Percentiles rank a stretch among this genome's conserved stretches.
phyloP scores from a whole-genome alignment of 1,140 invertebrate genomes.

The Bombus impatiens region DNA sequence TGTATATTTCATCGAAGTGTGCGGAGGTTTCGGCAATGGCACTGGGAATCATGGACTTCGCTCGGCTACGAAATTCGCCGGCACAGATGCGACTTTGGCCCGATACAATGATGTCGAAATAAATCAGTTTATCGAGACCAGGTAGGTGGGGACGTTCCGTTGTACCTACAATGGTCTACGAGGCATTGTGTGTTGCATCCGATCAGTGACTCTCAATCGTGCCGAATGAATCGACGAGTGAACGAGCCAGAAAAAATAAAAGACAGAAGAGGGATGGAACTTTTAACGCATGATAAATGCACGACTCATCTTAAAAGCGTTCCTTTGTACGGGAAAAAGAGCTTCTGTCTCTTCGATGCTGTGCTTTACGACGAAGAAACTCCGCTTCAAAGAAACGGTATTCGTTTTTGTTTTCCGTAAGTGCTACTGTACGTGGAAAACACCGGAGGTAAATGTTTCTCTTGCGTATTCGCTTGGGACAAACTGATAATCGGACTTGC shows the following conservation, averaged over 20 bases:
- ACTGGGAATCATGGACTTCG: conserved; percentile 33
- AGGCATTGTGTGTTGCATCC: conserved; percentile 43
- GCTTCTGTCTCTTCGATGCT: conserved; percentile 2
- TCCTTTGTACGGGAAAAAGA: background rate
- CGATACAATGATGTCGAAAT: conserved; percentile 78
- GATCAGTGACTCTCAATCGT: conserved; percentile 52
- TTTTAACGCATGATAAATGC: conserved; percentile 33
- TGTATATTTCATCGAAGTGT: conserved; percentile 31
- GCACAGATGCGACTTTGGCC: conserved; percentile 77
- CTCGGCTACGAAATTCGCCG: conserved; percentile 62
- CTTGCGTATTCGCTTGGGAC: background rate
- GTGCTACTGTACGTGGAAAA: conserved; percentile 5
- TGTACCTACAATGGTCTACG: conserved; percentile 34
- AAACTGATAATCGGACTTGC: background rate
- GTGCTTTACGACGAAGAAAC: background rate
- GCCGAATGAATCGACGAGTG: background rate
- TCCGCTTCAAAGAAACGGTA: background rate
- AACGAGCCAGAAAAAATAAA: too few relatives aligned
- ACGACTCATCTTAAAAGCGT: conserved; percentile 16
- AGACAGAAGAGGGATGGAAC: background rate
- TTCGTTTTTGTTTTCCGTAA: conserved; percentile 1
- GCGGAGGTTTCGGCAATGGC: conserved; percentile 20
- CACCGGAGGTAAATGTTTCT: conserved; percentile 14
- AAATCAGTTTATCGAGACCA: conserved; percentile 81
- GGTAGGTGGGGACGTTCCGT: conserved; percentile 71